phyloP scores from a whole-genome alignment of 2,113 vertebrate species.

The Butorides virescens region DNA sequence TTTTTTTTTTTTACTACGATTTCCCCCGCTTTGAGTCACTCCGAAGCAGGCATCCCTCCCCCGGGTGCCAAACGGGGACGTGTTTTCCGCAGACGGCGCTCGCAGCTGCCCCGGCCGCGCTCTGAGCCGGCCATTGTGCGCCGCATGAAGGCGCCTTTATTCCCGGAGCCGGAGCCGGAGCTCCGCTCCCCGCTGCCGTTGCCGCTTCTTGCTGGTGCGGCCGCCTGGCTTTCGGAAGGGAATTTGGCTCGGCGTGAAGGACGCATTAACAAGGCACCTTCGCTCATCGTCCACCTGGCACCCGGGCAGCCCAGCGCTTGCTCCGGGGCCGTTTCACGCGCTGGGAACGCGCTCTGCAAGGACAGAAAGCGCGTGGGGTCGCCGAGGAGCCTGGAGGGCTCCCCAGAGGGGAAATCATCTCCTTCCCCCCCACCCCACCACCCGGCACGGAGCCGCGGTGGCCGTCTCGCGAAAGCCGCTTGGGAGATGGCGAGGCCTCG shows the following conservation, averaged over 20 bases:
- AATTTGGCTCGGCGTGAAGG: background rate
- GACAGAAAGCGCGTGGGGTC: background rate
- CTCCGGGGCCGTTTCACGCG: background rate
- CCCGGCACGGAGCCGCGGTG: rapidly evolving
- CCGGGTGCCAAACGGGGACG: background rate
- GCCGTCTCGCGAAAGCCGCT: rapidly evolving
- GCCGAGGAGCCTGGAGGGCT: background rate
- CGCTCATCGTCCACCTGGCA: conserved; percentile 9
- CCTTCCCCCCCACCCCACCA: no score
- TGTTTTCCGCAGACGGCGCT: background rate
- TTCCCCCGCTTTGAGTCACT: background rate
- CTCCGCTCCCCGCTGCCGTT: background rate
- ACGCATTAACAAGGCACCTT: background rate
- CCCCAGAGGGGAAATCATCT: rapidly evolving
- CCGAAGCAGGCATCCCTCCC: background rate
- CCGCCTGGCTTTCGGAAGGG: background rate
- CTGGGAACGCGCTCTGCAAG: background rate
- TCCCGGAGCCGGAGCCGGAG: background rate
- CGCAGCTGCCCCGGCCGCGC: conserved; percentile 47
- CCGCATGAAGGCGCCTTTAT: conserved; percentile 64
- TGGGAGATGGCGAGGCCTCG: rapidly evolving
- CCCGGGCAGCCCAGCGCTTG: background rate
- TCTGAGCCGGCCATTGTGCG: conserved; percentile 58
- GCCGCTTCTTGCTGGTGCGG: background rate
- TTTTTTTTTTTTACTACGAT: rapidly evolving